A percentile compares a stretch with the other conserved stretches of the same genome.
These are phyloP conservation scores for Lethrus apterus DNA, from an alignment of 1,140 invertebrate genomes.

Conservation along the genomic window DNA sequence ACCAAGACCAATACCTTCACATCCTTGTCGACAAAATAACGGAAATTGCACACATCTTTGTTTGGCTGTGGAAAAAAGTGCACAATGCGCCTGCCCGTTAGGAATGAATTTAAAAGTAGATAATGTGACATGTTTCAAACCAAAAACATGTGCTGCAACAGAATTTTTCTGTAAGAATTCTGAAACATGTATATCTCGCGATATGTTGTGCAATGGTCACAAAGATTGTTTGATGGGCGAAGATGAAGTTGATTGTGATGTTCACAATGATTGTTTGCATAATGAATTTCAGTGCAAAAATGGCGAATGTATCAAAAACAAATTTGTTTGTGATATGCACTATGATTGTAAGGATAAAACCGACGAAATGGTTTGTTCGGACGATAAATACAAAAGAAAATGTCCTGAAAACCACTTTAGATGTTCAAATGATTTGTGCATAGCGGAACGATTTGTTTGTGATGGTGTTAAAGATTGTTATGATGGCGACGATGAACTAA, in stretches of 20 bases:
- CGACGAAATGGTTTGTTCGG: constrained; percentile 54
- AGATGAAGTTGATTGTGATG: constrained; percentile 58
- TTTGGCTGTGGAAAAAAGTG: constrained; percentile 41
- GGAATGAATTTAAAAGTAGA: constrained; percentile 45
- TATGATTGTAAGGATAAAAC: constrained; percentile 68
- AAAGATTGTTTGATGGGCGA: constrained; percentile 58
- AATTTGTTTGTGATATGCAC: constrained; percentile 60
- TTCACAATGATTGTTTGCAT: constrained; percentile 32
- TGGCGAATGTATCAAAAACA: constrained; percentile 42
- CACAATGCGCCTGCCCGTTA: constrained; percentile 51
- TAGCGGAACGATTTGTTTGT: constrained; percentile 56
- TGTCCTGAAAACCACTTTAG: constrained; percentile 41
- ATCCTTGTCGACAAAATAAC: constrained; percentile 55
- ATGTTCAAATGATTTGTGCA: constrained; percentile 55
- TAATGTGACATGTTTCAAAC: constrained; percentile 46
- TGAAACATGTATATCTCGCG: constrained; percentile 53
- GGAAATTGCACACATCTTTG: constrained; percentile 71
- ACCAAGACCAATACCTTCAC: constrained; percentile 27
- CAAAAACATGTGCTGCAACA: constrained; percentile 42
- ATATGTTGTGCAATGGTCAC: constrained; percentile 61
- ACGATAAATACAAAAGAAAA: constrained; percentile 1
- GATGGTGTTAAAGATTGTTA: constrained; percentile 68
- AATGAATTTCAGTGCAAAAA: constrained; percentile 52
- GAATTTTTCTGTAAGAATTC: constrained; percentile 52
- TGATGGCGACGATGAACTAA: constrained; percentile 70